These are phyloP conservation scores for Gymnobelideus leadbeateri DNA, from an alignment of 2,113 vertebrate genomes.

Conservation along the genomic window DNA sequence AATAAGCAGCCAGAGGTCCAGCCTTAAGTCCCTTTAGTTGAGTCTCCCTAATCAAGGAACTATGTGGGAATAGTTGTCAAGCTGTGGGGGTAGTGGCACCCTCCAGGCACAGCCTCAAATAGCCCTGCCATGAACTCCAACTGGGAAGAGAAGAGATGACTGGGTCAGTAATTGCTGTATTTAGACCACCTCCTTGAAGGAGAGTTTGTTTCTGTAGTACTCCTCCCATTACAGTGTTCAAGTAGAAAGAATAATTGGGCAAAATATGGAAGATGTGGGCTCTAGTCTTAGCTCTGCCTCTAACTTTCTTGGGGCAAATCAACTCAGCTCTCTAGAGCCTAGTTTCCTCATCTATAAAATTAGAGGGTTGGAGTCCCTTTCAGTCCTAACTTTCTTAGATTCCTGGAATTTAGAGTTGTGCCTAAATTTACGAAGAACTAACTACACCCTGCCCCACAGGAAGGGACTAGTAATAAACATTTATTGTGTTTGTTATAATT, in stretches of 20 bases:
- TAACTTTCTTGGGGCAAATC: neutral
- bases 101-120: neutral
- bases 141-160: neutral
- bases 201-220: neutral
- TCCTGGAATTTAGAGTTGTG: neutral
- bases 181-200: neutral
- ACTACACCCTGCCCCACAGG: constrained; percentile 4
- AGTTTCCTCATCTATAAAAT: neutral
- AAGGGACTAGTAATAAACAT: neutral
- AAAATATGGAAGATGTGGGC: neutral
- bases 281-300: neutral
- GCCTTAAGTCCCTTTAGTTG: neutral
- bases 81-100: neutral
- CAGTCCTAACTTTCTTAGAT: neutral
- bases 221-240: neutral
- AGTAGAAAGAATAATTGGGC: neutral
- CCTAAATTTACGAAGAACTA: neutral
- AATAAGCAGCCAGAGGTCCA: neutral
- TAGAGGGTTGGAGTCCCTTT: neutral
- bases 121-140: neutral
- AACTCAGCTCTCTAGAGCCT: neutral
- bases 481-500: neutral
- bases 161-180: neutral
- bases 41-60: neutral
- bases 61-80: neutral